Evolutionary conservation across 2,888 invertebrate genomes (phyloP), one percentile per base, ranked within the genome.

Genomic region (Diarsia brunnea): DNA sequence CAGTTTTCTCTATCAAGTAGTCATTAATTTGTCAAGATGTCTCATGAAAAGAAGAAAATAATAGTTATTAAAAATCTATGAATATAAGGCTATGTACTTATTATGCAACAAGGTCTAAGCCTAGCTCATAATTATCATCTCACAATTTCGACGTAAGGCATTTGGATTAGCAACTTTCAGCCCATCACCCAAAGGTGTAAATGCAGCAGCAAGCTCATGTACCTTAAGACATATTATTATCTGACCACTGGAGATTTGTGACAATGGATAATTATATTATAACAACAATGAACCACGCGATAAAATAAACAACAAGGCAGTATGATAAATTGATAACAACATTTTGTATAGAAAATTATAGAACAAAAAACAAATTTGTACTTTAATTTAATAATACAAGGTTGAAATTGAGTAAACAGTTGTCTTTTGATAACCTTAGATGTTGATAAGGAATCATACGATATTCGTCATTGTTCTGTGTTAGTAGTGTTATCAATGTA

Each of bases 371-470:
- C 51, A 38, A 77, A 63, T 75, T 58, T 74, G 43, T 8, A 66
- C 67, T 51, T 70, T 84, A 79, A 67, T 2, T 0, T 19, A n/a
- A 47, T 0, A 0, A 0, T 0, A 51, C 61, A 79, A 67, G 65
- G 66, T 71, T 64, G 58, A 53, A 66, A 79, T 72, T 74, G 4
- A 12, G 21, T 73, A 61, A 68, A 55, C 31, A 11, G 5, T 24
- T n/a, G 1, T 69, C 69, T 64, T 27, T 11, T 65, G 76, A 84
- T 84, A 84, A 75, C 85, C 75, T 79, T 16, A 79, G 81, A 71
- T 81, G 67, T n/a, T 77, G 87, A 87, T 87, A 87, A 79, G 70
- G 45, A 75, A 81, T 87, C 85, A 53, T 84, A 84, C 78, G 84
- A 84, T 85, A 71, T 84, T 79, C 75, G 73, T 77, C 79, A 80